Evolutionary conservation across 2,113 vertebrate genomes (phyloP).

Genomic region (Heliornis fulica): DNA sequence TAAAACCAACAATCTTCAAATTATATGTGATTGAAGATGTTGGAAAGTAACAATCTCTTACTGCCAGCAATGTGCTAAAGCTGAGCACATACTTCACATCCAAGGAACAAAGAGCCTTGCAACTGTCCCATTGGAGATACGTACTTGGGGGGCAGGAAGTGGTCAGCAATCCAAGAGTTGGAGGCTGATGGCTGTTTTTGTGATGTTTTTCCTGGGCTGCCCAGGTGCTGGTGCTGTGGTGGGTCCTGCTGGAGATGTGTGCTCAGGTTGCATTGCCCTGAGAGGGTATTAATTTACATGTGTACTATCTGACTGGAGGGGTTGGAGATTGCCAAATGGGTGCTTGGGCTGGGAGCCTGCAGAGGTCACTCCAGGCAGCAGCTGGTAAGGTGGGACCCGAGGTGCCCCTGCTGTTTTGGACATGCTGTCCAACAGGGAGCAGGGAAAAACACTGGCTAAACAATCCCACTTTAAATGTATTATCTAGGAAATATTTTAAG

Average conservation of each 20-base stretch:
- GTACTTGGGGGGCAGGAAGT: rapidly evolving
- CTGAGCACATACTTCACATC: not conserved
- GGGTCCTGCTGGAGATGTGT: not conserved
- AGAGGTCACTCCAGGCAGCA: not conserved
- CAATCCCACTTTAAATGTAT: not conserved
- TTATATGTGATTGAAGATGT: not conserved
- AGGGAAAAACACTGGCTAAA: not conserved
- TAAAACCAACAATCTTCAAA: not conserved
- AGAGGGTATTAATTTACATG: not conserved
- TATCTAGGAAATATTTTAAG: not conserved
- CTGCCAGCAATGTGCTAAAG: not conserved
- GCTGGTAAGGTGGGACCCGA: rapidly evolving
- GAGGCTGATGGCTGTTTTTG: not conserved
- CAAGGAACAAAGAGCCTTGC: not conserved
- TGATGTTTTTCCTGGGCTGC: not conserved
- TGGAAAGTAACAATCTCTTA: not conserved
- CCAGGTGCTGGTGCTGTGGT: not conserved
- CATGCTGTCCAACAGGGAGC: rapidly evolving
- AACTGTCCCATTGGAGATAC: rapidly evolving
- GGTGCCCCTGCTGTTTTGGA: not conserved
- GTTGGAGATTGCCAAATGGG: not conserved
- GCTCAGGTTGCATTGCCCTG: not conserved
- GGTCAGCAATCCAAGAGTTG: not conserved
- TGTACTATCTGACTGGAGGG: not conserved
- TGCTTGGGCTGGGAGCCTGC: not conserved